These are phyloP conservation scores for Bombus vancouverensis DNA, from an alignment of 1,140 invertebrate genomes.

Conservation along the genomic window DNA sequence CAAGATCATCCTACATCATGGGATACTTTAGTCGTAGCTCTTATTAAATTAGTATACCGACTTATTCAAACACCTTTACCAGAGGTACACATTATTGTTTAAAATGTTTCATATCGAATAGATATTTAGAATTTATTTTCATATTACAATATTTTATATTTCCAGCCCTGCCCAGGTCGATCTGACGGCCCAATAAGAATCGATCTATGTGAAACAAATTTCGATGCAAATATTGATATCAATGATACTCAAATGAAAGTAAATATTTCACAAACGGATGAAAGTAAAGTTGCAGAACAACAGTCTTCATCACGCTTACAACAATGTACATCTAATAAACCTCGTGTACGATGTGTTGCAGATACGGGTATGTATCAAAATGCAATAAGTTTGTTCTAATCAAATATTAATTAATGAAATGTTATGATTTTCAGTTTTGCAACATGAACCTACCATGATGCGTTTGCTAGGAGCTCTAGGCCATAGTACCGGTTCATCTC, in stretches of 20 bases:
- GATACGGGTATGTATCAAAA: conserved; percentile 83
- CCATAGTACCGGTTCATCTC: conserved; percentile 87
- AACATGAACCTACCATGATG: conserved; percentile 91
- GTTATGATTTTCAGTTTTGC: conserved; percentile 84
- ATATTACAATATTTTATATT: conserved; percentile 6
- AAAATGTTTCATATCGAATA: conserved; percentile 20
- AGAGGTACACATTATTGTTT: conserved; percentile 65
- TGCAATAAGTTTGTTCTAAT: conserved; percentile 5
- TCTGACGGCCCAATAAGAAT: conserved; percentile 68
- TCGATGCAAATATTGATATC: conserved; percentile 37
- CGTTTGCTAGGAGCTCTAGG: conserved; percentile 89
- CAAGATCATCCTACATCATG: conserved; percentile 85
- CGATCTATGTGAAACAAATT: conserved; percentile 70
- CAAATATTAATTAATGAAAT: conserved; percentile 13
- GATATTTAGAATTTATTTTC: neutral
- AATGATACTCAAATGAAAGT: conserved; percentile 70
- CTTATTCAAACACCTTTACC: conserved; percentile 88
- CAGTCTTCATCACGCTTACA: conserved; percentile 78
- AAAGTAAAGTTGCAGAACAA: conserved; percentile 89
- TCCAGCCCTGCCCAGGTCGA: conserved; percentile 51
- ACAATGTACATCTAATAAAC: conserved; percentile 71
- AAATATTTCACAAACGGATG: conserved; percentile 87
- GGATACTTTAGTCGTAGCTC: conserved; percentile 87
- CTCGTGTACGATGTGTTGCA: conserved; percentile 86
- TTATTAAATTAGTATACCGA: conserved; percentile 87